Evolutionary conservation across 2,888 invertebrate genomes (phyloP).

Genomic region (Pseudeuparius sepicola): DNA sequence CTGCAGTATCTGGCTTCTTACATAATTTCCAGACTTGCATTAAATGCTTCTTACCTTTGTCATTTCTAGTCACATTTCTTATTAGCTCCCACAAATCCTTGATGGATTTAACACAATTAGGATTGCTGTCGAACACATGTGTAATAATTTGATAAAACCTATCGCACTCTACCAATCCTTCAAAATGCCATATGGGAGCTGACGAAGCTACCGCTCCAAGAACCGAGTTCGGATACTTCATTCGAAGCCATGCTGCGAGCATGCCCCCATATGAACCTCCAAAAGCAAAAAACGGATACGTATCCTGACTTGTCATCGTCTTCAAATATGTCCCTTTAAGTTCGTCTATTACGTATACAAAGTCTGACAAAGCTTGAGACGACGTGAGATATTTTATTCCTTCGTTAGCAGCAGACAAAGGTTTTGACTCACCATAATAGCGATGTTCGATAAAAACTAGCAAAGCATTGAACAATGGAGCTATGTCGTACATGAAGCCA

Average conservation of each 20-base stretch:
- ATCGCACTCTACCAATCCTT: conserved; percentile 66
- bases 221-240: conserved; percentile 89
- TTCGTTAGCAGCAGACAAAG: conserved; percentile 74
- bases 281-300: conserved; percentile 73
- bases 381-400: conserved; percentile 78
- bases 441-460: conserved; percentile 91
- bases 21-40: conserved; percentile 69
- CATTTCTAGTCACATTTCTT: conserved; percentile 41
- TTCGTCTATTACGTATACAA: conserved; percentile 63
- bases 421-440: conserved; percentile 85
- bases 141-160: conserved; percentile 69
- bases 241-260: conserved; percentile 91
- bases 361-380: conserved; percentile 91
- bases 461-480: conserved; percentile 66
- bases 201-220: conserved; percentile 86
- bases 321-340: conserved; percentile 38
- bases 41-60: conserved; percentile 46
- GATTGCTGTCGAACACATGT: conserved; percentile 53
- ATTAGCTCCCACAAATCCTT: conserved; percentile 68
- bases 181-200: conserved; percentile 83
- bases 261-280: conserved; percentile 95
- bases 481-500: conserved; percentile 91
- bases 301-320: conserved; percentile 30
- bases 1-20: conserved; percentile 49
- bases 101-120: conserved; percentile 60